Evolutionary conservation across 2,888 invertebrate species (phyloP), one percentile per base, ranked within the genome.

Genomic region (Eugnorisma glareosa): DNA sequence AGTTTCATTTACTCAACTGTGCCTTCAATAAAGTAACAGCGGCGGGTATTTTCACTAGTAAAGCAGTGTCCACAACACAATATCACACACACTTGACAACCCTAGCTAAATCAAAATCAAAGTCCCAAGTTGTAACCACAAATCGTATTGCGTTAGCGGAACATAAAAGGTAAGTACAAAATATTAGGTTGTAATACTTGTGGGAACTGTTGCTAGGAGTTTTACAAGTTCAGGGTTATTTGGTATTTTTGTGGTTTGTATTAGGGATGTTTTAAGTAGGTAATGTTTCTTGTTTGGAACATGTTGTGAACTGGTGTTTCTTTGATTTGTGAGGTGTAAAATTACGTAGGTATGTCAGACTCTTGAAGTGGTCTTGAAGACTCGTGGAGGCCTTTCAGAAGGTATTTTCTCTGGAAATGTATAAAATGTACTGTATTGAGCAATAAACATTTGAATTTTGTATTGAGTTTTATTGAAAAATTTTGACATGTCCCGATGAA

Each of bases 121-220:
- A 83, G 68, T 67, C 64, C 70, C 67, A 63, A 78, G 69, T 63
- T 71, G 69, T 78, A 72, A 83, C 87, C 87, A 72, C 81, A 88
- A 87, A 87, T 82, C 77, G 74, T 75, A 82, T 85, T 80, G 79
- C 74, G 82, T 82, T 82, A 79, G 66, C 69, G 59, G 67, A 71
- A 74, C 75, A 76, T 77, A 79, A 84, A 86, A 85, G 71, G 75
- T 64, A 75, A 72, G 78, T 79, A 81, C 73, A 78, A 85, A 88
- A 85, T 84, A 85, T 75, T 71, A 81, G 63, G 59, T 13, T 68
- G 35, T 76, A 76, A 79, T 83, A 82, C 81, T 79, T 83, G 67
- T 77, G 77, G 70, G 59, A 76, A 69, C 74, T 63, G 51, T 76
- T 73, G 10, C 31, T 63, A 37, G 54, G n/a, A 64, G 63, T 61